Evolutionary conservation across 2,113 vertebrate genomes (phyloP).

Genomic region (Pholis gunnellus): DNA sequence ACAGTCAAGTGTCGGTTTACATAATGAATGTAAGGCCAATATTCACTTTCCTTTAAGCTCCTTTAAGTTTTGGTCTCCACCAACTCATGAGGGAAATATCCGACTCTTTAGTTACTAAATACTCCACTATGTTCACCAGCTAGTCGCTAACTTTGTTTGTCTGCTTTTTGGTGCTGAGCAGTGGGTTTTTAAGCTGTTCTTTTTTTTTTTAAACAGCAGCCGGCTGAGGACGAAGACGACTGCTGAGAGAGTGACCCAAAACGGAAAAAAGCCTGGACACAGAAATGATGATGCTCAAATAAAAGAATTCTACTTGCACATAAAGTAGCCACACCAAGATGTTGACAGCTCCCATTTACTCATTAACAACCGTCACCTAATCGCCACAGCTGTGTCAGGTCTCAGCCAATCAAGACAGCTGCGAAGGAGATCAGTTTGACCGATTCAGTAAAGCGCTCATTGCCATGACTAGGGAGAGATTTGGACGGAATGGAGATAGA

Average conservation of each 20-base stretch:
- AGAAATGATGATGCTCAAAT: not conserved
- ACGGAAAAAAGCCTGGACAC: not conserved
- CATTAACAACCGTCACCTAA: conserved; percentile 40
- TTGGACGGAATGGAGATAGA: conserved; percentile 34
- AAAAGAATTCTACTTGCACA: not conserved
- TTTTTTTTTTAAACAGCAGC: not conserved
- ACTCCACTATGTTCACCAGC: not conserved
- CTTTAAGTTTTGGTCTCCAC: not conserved
- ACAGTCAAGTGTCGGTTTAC: not conserved
- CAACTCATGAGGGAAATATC: not conserved
- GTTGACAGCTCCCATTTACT: conserved; percentile 12
- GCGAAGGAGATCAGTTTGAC: conserved; percentile 45
- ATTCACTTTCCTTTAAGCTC: not conserved
- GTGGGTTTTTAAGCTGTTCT: too few species aligned
- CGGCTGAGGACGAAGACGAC: not conserved
- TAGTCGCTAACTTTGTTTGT: not conserved
- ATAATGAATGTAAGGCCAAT: not conserved
- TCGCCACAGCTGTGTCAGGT: conserved; percentile 66
- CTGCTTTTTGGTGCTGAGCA: too few species aligned
- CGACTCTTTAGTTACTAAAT: not conserved
- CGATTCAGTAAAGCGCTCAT: conserved; percentile 23
- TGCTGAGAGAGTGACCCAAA: not conserved
- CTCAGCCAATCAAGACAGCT: conserved; percentile 68
- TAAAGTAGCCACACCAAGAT: not conserved
- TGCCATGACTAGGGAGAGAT: conserved; percentile 26